These are phyloP conservation scores for Hofmannophila pseudospretella DNA, from an alignment of 2,888 invertebrate species.

Conservation along the genomic window DNA sequence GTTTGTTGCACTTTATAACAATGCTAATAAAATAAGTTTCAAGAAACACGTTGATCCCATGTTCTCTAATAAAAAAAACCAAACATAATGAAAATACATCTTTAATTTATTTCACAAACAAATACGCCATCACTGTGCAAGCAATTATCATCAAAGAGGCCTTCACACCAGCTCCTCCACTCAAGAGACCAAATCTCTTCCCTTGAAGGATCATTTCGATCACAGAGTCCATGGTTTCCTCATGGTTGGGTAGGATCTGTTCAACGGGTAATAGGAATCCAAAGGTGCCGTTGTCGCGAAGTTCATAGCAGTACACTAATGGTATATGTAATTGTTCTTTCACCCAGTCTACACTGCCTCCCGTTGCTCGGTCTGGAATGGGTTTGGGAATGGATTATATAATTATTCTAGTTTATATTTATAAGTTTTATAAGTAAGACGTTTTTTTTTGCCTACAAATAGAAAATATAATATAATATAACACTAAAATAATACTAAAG, in stretches of 20 bases:
- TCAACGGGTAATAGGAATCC: constrained; percentile 80
- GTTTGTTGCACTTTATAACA: too few species aligned
- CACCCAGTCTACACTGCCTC: constrained; percentile 53
- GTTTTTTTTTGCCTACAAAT: too few species aligned
- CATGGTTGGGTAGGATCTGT: constrained; percentile 73
- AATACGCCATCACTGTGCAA: not conserved
- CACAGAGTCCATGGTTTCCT: constrained; percentile 72
- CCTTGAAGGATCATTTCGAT: constrained; percentile 54
- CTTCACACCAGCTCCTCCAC: constrained; percentile 6
- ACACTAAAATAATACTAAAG: too few species aligned
- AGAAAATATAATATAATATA: too few species aligned
- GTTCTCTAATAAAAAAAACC: too few species aligned
- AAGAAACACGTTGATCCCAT: too few species aligned
- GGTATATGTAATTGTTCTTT: constrained; percentile 44
- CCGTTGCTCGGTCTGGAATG: constrained; percentile 35
- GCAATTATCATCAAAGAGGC: constrained; percentile 4
- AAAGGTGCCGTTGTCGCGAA: constrained; percentile 76
- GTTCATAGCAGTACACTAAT: constrained; percentile 51
- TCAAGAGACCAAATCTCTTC: constrained; percentile 36
- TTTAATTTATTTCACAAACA: too few species aligned
- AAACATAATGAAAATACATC: too few species aligned
- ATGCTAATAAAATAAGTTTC: too few species aligned
- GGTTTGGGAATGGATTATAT: too few species aligned
- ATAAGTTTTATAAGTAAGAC: too few species aligned
- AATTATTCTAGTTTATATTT: too few species aligned